Conservation (phyloP, 1,140 invertebrate genomes). For the Nephotettix cincticeps region DNA sequence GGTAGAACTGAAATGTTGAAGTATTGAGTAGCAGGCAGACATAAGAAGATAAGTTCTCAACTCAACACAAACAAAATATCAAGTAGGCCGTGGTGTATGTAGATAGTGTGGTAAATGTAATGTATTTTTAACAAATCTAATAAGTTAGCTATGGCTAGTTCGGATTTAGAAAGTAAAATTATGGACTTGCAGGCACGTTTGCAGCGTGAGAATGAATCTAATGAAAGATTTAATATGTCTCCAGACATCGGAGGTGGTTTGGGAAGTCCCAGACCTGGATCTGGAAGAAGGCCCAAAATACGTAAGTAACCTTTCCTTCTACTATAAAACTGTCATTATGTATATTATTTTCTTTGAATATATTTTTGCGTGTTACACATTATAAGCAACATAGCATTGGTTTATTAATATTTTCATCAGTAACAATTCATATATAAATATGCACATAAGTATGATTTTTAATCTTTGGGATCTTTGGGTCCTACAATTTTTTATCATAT, state of each 20-base stretch:
- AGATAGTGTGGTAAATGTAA: slow-evolving; percentile 31
- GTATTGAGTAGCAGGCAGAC: slow-evolving; percentile 5
- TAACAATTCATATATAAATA: no score
- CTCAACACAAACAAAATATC: not conserved
- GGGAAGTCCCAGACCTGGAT: slow-evolving; percentile 36
- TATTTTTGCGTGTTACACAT: not conserved
- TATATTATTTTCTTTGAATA: not conserved
- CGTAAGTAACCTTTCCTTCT: slow-evolving; percentile 36
- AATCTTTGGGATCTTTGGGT: no score
- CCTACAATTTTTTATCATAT: no score
- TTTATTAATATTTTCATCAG: no score
- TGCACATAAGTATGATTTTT: no score
- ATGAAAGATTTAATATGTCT: slow-evolving; percentile 47
- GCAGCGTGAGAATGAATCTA: slow-evolving; percentile 62
- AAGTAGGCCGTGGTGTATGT: slow-evolving; percentile 1
- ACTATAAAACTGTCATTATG: not conserved
- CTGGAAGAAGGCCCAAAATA: slow-evolving; percentile 37
- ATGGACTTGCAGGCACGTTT: slow-evolving; percentile 62
- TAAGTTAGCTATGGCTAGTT: slow-evolving; percentile 42
- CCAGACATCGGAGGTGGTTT: slow-evolving; percentile 16
- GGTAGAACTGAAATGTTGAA: not conserved
- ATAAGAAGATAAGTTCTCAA: not conserved
- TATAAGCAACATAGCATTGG: no score
- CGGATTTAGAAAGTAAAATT: slow-evolving; percentile 60
- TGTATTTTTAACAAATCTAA: slow-evolving; percentile 23